Evolutionary conservation across 1,140 invertebrate genomes (phyloP), one percentile per base, ranked within the genome.

Genomic region (Papilio glaucus): DNA sequence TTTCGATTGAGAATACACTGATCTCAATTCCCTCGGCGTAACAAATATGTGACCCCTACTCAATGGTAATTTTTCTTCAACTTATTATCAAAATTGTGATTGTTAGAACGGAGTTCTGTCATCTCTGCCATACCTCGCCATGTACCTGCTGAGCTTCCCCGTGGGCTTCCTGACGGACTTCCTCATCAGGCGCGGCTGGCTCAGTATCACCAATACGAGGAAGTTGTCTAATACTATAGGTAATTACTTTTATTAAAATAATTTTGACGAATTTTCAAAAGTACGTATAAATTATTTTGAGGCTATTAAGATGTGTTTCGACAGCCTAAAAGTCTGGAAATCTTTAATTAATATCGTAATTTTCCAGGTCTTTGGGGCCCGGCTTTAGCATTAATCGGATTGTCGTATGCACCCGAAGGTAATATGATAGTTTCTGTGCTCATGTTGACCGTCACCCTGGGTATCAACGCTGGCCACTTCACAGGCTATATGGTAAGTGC

Each of bases 141-240:
- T 96, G 91, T 96, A 95, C 94, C 70, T 96, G 0, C 81, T 96
- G 62, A 95, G 95, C 41, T 94, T 96, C 39, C 88, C 95, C 1
- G 92, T 95, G 6, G 94, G 96, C n/a, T 94, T 92, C 77, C 33
- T 95, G 0, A 93, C 95, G 0, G 96, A 96, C 83, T 93, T 85
- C 12, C 81, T 95, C 0, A 83, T 95, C 3, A 92, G 86, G 15
- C 94, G 93, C 39, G 92, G 94, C 13, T 85, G 91, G 65, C 75
- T 95, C 0, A 85, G 92, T 1, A 82, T 94, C 6, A 94, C 87
- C 0, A 77, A 84, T 0, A 85, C 94, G 0, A 93, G 96, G 45
- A 97, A 96, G 86, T 81, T 95, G 0, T 94, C 93, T 65, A 97
- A 96, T 62, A 93, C 94, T 24, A 69, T 69, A 18, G 67, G 67